Conservation (phyloP, 1,140 invertebrate species). For the Nephila pilipes region DNA sequence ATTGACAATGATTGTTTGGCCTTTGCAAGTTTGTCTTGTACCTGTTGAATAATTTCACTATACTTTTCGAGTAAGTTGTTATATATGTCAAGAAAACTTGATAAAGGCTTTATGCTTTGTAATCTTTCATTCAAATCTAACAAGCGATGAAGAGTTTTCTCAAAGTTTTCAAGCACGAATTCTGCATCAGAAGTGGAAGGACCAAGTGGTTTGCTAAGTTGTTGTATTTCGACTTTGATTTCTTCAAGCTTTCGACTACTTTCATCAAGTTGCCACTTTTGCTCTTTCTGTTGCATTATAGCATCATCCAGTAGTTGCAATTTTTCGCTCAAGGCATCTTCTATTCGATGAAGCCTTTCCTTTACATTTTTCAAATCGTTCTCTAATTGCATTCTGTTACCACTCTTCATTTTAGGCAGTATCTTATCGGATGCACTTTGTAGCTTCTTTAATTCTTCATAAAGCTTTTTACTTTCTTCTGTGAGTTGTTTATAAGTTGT, state of each 20-base stretch:
- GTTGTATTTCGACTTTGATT: slow-evolving; percentile 90
- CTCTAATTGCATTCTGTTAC: slow-evolving; percentile 52
- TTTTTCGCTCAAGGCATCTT: slow-evolving; percentile 88
- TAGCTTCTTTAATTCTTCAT: slow-evolving; percentile 72
- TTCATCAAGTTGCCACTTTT: slow-evolving; percentile 89
- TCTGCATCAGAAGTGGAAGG: slow-evolving; percentile 83
- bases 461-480: slow-evolving; percentile 71
- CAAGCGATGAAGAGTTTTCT: slow-evolving; percentile 87
- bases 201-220: slow-evolving; percentile 91
- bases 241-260: slow-evolving; percentile 89
- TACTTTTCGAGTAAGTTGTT: slow-evolving; percentile 90
- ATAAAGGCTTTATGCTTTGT: slow-evolving; percentile 85
- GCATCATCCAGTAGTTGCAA: slow-evolving; percentile 85
- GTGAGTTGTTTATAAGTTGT: slow-evolving; percentile 79
- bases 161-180: slow-evolving; percentile 77
- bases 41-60: slow-evolving; percentile 89
- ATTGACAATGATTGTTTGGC: slow-evolving; percentile 87
- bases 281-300: slow-evolving; percentile 87
- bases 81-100: slow-evolving; percentile 86
- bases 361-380: slow-evolving; percentile 58
- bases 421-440: slow-evolving; percentile 66
- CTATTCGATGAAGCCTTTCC: slow-evolving; percentile 57
- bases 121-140: slow-evolving; percentile 90
- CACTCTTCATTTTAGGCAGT: slow-evolving; percentile 58
- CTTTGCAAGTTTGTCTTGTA: slow-evolving; percentile 89